Conservation (phyloP, 2,113 vertebrate species). For the Colossoma macropomum region DNA sequence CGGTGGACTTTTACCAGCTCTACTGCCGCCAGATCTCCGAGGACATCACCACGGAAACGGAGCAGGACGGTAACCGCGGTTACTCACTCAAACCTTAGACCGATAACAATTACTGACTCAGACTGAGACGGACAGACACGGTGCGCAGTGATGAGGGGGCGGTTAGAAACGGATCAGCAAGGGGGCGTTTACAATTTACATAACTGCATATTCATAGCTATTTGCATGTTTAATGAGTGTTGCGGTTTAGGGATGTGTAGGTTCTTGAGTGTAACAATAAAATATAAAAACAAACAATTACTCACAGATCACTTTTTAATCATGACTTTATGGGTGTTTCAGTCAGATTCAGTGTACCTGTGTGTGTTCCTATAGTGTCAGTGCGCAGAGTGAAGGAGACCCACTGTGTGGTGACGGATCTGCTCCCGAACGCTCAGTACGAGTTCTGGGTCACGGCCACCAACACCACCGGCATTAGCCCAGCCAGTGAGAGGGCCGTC, state of each 20-base stretch:
- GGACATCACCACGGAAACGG: conserved; percentile 63
- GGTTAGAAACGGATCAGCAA: too few relatives aligned
- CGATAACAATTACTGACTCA: not conserved
- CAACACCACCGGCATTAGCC: conserved; percentile 88
- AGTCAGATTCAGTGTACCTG: not conserved
- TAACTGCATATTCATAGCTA: too few relatives aligned
- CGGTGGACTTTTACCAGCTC: conserved; percentile 88
- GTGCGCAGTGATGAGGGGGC: too few relatives aligned
- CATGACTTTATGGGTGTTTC: conserved; percentile 23
- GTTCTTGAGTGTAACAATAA: too few relatives aligned
- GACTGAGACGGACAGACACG: too few relatives aligned
- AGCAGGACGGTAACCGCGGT: conserved; percentile 74
- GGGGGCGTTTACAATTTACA: too few relatives aligned
- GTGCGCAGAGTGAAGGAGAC: conserved; percentile 88
- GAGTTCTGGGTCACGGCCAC: conserved; percentile 94
- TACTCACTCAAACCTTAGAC: not conserved
- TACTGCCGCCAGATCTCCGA: conserved; percentile 83
- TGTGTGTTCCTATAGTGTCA: conserved; percentile 71
- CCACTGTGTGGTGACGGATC: conserved; percentile 84
- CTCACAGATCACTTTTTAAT: not conserved
- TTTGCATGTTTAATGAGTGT: too few relatives aligned
- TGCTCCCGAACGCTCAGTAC: conserved; percentile 90
- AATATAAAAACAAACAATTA: too few relatives aligned
- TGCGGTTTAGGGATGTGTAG: too few relatives aligned
- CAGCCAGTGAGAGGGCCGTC: conserved; percentile 86